phyloP scores from a whole-genome alignment of 2,888 invertebrate species.

The Pandemis heparana region DNA sequence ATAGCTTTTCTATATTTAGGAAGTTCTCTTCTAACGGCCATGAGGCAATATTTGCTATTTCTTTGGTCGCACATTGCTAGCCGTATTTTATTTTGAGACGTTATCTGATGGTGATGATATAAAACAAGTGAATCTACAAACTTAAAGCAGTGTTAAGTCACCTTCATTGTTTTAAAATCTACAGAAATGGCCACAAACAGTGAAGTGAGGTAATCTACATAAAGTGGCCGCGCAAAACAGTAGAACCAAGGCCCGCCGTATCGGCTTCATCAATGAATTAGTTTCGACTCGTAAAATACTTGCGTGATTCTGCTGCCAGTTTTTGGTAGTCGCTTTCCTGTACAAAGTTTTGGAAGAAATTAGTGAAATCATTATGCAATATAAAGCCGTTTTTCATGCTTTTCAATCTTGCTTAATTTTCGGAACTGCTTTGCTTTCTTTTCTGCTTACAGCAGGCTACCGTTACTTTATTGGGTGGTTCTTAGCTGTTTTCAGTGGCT shows the following conservation, averaged over 20 bases:
- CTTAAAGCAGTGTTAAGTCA: no score
- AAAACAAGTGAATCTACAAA: background rate
- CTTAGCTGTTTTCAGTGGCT: no score
- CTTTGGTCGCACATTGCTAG: background rate
- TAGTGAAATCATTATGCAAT: background rate
- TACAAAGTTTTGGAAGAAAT: background rate
- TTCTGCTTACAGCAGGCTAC: no score
- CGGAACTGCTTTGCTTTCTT: no score
- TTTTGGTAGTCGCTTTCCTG: background rate
- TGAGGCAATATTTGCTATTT: no score
- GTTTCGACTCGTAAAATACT: slow-evolving; percentile 16
- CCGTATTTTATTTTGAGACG: background rate
- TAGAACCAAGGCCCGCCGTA: slow-evolving; percentile 24
- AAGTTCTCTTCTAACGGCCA: background rate
- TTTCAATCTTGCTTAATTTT: no score
- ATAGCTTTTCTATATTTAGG: background rate
- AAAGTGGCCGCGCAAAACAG: slow-evolving; percentile 3
- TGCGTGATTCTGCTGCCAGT: slow-evolving; percentile 30
- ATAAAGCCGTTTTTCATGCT: background rate
- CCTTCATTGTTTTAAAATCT: no score
- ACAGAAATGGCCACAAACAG: background rate
- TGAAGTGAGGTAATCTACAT: slow-evolving; percentile 1
- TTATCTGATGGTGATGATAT: background rate
- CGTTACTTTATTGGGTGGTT: no score
- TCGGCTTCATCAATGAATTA: slow-evolving; percentile 32